Evolutionary conservation across 2,888 invertebrate genomes (phyloP).

Genomic region (Ormyrus pomaceus): DNA sequence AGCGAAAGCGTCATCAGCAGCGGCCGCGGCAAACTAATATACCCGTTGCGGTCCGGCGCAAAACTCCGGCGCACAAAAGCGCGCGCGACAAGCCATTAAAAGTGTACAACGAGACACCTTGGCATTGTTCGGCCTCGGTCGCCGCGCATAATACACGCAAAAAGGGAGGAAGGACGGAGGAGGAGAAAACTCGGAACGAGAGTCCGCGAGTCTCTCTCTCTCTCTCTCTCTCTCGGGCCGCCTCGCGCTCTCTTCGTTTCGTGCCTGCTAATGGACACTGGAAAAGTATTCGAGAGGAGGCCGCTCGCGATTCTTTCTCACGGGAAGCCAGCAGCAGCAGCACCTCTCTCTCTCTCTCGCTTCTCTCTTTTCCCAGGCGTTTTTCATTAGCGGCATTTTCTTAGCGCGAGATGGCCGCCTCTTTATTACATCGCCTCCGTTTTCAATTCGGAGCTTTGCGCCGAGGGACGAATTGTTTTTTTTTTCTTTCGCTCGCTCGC

Average conservation of each 20-base stretch:
- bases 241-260: not conserved
- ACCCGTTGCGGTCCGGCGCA: too few relatives aligned
- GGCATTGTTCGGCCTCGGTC: too few relatives aligned
- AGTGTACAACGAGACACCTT: too few relatives aligned
- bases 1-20: too few relatives aligned
- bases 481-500: not conserved
- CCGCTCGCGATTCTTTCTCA: conserved; percentile 44
- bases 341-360: conserved; percentile 14
- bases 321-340: not conserved
- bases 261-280: conserved; percentile 42
- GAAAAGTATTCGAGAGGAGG: conserved; percentile 39
- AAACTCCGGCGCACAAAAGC: not conserved
- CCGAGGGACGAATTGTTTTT: not conserved
- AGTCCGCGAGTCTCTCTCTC: not conserved
- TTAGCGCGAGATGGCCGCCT: not conserved
- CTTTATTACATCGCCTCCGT: too few relatives aligned
- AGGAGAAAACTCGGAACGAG: not conserved
- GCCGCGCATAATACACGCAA: too few relatives aligned
- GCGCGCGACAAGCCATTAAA: not conserved
- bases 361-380: conserved; percentile 16
- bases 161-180: not conserved
- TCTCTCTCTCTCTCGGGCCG: not conserved
- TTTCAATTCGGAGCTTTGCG: too few relatives aligned
- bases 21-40: not conserved
- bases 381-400: conserved; percentile 42